These are phyloP conservation scores for Seriola quinqueradiata DNA, from an alignment of 2,113 vertebrate genomes.

Conservation along the genomic window DNA sequence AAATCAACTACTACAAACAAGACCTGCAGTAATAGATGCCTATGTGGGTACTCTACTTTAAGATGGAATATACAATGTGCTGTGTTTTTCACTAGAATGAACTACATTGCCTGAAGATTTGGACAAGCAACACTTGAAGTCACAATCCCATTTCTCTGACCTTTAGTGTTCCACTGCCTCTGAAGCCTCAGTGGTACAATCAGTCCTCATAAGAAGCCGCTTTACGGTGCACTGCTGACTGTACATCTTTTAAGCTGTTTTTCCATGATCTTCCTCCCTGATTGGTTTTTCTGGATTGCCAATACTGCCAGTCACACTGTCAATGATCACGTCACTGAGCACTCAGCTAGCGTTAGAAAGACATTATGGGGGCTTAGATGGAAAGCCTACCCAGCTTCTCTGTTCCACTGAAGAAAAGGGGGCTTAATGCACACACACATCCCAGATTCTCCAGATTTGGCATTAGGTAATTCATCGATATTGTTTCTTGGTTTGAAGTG, in stretches of 20 bases:
- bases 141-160: background rate
- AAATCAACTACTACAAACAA: background rate
- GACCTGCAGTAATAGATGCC: background rate
- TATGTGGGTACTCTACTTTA: background rate
- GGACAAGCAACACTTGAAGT: background rate
- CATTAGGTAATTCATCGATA: slow-evolving; percentile 21
- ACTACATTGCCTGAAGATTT: background rate
- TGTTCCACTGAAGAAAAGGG: background rate
- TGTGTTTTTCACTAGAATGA: background rate
- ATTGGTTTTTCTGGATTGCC: slow-evolving; percentile 35
- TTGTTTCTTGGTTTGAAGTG: slow-evolving; percentile 25
- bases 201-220: background rate
- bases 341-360: slow-evolving; percentile 19
- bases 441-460: slow-evolving; percentile 1
- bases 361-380: background rate
- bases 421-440: slow-evolving; percentile 34
- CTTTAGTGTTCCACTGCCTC: background rate
- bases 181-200: slow-evolving; percentile 1
- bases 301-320: slow-evolving; percentile 39
- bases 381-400: slow-evolving; percentile 15
- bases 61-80: background rate
- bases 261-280: background rate
- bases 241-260: slow-evolving; percentile 7
- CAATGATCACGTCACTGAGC: slow-evolving; percentile 38
- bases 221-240: slow-evolving; percentile 30